Evolutionary conservation across 2,797 vertebrate species (phyloP), one percentile per base, ranked within the genome.

Genomic region (Phrynocephalus forsythii): DNA sequence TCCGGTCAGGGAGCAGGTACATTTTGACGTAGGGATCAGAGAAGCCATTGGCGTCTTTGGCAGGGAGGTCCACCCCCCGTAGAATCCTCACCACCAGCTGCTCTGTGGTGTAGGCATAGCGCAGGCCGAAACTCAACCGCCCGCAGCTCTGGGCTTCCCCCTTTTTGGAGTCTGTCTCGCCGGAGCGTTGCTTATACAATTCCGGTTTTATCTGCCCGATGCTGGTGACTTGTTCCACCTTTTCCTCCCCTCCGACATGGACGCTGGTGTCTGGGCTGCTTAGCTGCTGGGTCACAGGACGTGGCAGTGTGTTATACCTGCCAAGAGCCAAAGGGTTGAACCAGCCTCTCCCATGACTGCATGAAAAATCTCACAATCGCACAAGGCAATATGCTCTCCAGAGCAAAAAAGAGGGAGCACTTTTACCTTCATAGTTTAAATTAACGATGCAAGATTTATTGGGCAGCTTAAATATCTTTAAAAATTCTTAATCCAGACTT

Each of bases 1-100:
- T 99, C 92, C 98, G 97, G 95, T 99, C 98, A 1, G 98, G 98
- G 92, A 98, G 97, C 94, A 98, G 97, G 96, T 99, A 98, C 94
- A 99, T 99, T 96, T 98, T 98, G 90, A 99, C 98, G 1, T 99
- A 98, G 1, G 98, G 98, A 94, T 99, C 98, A 0, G 98, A 98
- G 96, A 98, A 98, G 68, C 98, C 98, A 2, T 98, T 99, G 94
- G 98, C 97, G 60, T 99, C 98, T 93, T 99, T 99, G 24, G 98
- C 98, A 0, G 98, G 98, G 86, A 99, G 97, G 94, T 98, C 98
- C 93, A 98, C 87, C 91, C 98, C 98, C 95, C 98, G 98, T 86
- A 98, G 96, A 91, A 99, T 98, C 94, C 98, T 97, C 89, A 98
- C 98, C 93, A 98, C 98, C 91, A 99, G 92, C 96, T 99, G 98